Conservation (phyloP, 2,797 vertebrate species). For the Perodicticus potto region DNA sequence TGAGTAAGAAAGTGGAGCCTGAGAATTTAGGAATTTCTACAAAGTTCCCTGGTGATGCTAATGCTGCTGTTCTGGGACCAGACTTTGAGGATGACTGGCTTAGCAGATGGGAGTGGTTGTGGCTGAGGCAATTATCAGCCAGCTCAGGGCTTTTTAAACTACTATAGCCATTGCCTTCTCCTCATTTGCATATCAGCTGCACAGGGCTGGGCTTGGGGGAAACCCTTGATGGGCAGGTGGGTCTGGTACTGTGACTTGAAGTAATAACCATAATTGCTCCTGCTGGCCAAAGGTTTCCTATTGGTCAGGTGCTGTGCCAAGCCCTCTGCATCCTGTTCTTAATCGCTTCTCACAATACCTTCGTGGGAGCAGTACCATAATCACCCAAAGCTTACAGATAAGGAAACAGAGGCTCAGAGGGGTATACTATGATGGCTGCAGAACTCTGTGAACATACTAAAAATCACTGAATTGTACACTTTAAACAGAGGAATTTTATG, state of each 20-base stretch:
- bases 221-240: background rate
- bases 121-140: slow-evolving; percentile 2
- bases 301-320: background rate
- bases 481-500: background rate
- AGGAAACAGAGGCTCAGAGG: background rate
- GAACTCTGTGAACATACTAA: background rate
- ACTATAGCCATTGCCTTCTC: background rate
- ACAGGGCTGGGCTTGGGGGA: background rate
- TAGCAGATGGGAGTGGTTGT: background rate
- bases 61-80: background rate
- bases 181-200: background rate
- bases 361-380: background rate
- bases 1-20: background rate
- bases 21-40: background rate
- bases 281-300: background rate
- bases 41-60: background rate
- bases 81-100: slow-evolving; percentile 3
- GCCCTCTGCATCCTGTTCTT: background rate
- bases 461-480: background rate
- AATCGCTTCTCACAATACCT: background rate
- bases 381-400: background rate
- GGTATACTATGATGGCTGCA: background rate
- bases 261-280: background rate
- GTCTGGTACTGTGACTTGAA: background rate
- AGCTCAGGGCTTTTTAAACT: slow-evolving; percentile 27